Percentiles rank a stretch among this genome's conserved stretches.
Conservation (phyloP, 2,888 invertebrate genomes). For the Agonopterix subpropinquella region DNA sequence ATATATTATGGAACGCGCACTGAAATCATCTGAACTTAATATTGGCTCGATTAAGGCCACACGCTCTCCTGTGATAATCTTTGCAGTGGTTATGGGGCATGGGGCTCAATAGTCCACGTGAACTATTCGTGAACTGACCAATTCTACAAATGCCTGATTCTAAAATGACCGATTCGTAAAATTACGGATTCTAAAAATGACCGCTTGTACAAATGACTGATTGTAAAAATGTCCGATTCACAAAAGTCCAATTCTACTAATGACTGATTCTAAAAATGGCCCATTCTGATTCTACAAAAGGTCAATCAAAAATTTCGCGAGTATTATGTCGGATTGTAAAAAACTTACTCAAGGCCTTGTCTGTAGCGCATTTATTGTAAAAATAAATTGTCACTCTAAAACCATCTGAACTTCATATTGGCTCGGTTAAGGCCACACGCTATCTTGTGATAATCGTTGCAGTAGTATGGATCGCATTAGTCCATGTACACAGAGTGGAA, state of each 20-base stretch:
- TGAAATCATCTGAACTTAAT: conserved; percentile 52
- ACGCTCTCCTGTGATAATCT: conserved; percentile 28
- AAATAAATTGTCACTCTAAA: conserved; percentile 57
- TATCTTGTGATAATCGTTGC: conserved; percentile 38
- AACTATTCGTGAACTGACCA: no score
- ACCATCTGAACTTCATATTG: conserved; percentile 42
- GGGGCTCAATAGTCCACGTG: conserved; percentile 61
- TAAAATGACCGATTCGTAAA: no score
- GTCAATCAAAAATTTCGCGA: no score
- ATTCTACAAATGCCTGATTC: no score
- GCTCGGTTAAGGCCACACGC: conserved; percentile 27
- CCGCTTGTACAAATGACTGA: no score
- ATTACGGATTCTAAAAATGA: no score
- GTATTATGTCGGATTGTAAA: neutral
- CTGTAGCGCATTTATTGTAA: conserved; percentile 43
- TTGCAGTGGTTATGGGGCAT: conserved; percentile 52
- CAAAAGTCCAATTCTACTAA: no score
- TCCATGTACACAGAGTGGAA: no score
- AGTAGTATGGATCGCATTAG: conserved; percentile 54
- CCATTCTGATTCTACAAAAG: no score
- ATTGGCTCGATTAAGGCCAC: conserved; percentile 25
- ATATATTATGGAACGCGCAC: conserved; percentile 45
- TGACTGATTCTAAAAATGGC: no score
- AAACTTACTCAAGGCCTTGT: conserved; percentile 45
- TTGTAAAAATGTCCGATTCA: no score